phyloP scores from a whole-genome alignment of 1,140 invertebrate genomes.

The Platorchestia sp. region DNA sequence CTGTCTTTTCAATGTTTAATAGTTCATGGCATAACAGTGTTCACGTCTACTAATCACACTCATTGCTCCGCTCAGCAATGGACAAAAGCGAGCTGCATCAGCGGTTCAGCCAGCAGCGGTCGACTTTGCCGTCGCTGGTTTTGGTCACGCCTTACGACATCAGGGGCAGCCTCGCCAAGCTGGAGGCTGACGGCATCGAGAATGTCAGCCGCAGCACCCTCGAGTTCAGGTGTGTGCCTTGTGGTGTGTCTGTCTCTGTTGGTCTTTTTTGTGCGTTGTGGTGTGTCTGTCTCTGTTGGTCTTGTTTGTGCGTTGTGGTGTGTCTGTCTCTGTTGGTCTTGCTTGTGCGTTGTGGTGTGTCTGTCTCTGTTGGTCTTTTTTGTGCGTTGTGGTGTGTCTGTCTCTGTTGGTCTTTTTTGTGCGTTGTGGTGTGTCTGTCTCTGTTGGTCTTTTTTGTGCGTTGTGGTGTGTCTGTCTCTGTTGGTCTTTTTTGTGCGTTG shows the following conservation, averaged over 20 bases:
- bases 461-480: not conserved
- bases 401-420: not conserved
- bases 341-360: not conserved
- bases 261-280: not conserved
- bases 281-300: not conserved
- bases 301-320: not conserved
- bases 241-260: not conserved
- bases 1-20: not conserved
- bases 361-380: not conserved
- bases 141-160: constrained; percentile 9
- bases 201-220: not conserved
- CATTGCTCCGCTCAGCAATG: not conserved
- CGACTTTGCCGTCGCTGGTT: not conserved
- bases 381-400: not conserved
- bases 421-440: not conserved
- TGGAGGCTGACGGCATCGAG: constrained; percentile 12
- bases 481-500: not conserved
- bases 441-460: too few relatives aligned
- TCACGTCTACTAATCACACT: not conserved
- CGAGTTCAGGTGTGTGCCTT: not conserved
- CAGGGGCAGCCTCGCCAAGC: not conserved
- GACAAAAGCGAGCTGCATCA: not conserved
- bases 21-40: not conserved
- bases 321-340: not conserved
- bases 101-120: constrained; percentile 7